Percentiles rank a stretch among this genome's conserved stretches.
Conservation (phyloP, 2,888 invertebrate genomes). For the Eueremaeus valkanovi region DNA sequence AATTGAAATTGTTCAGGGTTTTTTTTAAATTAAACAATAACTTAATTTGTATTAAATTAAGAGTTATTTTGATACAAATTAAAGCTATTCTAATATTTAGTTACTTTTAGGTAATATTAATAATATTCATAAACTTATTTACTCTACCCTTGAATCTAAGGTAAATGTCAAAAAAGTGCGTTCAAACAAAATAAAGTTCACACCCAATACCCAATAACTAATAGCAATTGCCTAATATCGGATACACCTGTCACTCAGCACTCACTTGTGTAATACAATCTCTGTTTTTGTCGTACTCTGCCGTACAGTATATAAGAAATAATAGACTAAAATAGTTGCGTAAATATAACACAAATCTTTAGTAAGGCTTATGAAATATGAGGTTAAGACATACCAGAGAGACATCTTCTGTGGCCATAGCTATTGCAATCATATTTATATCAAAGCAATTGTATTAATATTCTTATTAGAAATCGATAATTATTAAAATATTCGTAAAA, state of each 20-base stretch:
- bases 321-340: neutral
- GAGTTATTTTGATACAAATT: too few relatives aligned
- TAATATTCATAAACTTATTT: too few relatives aligned
- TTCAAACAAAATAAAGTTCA: neutral
- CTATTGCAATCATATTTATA: neutral
- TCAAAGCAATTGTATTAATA: neutral
- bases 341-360: neutral
- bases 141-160: neutral
- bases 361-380: neutral
- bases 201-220: neutral
- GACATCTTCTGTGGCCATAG: slow-evolving; percentile 13
- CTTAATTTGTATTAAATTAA: too few relatives aligned
- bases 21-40: too few relatives aligned
- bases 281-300: neutral
- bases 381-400: neutral
- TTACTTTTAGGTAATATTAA: too few relatives aligned
- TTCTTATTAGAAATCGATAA: neutral
- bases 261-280: neutral
- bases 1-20: too few relatives aligned
- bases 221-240: too few relatives aligned
- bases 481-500: neutral
- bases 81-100: too few relatives aligned
- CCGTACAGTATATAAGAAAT: neutral
- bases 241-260: neutral
- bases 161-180: neutral